Conservation (phyloP, 1,140 invertebrate species). For the Bathynomus jamesi region DNA sequence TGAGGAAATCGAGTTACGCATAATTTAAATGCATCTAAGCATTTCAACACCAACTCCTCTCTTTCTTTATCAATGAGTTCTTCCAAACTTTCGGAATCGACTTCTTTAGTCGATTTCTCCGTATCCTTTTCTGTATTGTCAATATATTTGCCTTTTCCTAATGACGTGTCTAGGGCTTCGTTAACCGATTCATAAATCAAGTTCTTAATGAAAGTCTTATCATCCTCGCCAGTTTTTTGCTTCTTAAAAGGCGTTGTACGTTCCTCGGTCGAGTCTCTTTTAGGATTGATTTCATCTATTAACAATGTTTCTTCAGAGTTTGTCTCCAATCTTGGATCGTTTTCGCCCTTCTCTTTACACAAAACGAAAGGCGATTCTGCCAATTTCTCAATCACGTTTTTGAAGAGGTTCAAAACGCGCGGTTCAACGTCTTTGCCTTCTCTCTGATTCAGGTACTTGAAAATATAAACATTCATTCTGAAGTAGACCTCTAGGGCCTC, state of each 20-base stretch:
- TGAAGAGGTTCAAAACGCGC: conserved; percentile 20
- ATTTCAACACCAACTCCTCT: conserved; percentile 43
- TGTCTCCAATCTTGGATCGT: not conserved
- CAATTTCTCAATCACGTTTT: conserved; percentile 19
- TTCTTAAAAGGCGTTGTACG: conserved; percentile 2
- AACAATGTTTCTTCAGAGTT: not conserved
- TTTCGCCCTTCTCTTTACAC: conserved; percentile 19
- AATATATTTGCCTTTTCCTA: conserved; percentile 40
- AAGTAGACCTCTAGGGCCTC: conserved; percentile 74
- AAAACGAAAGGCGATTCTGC: conserved; percentile 17
- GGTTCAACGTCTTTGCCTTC: conserved; percentile 40
- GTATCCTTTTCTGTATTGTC: conserved; percentile 20
- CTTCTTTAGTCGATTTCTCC: conserved; percentile 2
- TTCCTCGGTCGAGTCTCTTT: conserved; percentile 6
- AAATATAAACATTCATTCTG: conserved; percentile 65
- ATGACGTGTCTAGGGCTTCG: conserved; percentile 19
- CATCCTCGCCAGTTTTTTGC: conserved; percentile 29
- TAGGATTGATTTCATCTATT: not conserved
- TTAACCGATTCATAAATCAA: conserved; percentile 19
- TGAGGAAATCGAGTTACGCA: conserved; percentile 76
- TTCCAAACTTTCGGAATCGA: conserved; percentile 29
- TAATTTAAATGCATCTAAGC: conserved; percentile 68
- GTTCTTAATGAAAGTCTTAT: conserved; percentile 38
- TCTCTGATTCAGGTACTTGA: conserved; percentile 74
- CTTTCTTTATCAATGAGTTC: conserved; percentile 47